A percentile compares a stretch with the other conserved stretches of the same genome.
These are phyloP conservation scores for Piscicola geometra DNA, from an alignment of 2,888 invertebrate species.

Conservation along the genomic window DNA sequence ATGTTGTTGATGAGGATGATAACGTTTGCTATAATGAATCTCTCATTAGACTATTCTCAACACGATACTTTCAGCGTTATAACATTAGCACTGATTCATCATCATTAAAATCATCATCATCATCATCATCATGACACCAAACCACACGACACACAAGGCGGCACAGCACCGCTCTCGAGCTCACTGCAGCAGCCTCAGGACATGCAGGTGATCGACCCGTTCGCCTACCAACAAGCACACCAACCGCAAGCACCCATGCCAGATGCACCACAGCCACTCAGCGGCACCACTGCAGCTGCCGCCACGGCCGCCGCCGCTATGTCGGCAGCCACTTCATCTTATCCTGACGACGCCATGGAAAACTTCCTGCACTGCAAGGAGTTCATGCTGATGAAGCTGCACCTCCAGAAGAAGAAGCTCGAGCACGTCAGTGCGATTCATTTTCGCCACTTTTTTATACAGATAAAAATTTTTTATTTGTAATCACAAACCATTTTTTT, in stretches of 20 bases:
- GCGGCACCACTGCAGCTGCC: neutral
- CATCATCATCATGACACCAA: neutral
- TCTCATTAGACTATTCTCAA: no score
- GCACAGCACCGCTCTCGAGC: neutral
- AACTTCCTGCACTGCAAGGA: conserved; percentile 44
- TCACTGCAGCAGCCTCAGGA: neutral
- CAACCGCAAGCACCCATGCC: neutral
- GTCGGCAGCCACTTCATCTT: neutral
- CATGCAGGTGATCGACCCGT: neutral
- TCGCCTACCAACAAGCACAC: neutral
- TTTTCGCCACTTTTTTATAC: no score
- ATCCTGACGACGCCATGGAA: neutral
- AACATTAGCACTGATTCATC: no score
- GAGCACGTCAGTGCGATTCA: conserved; percentile 43
- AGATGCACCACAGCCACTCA: neutral
- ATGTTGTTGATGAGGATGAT: neutral
- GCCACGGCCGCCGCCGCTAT: neutral
- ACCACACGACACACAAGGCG: neutral
- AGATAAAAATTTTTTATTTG: no score
- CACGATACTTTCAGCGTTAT: no score
- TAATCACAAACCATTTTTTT: no score
- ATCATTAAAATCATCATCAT: neutral
- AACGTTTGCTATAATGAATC: neutral
- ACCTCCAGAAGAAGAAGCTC: conserved; percentile 45
- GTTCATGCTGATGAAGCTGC: conserved; percentile 47